These are phyloP conservation scores for Chiroxiphia lanceolata DNA, from an alignment of 2,797 vertebrate genomes.

Conservation along the genomic window DNA sequence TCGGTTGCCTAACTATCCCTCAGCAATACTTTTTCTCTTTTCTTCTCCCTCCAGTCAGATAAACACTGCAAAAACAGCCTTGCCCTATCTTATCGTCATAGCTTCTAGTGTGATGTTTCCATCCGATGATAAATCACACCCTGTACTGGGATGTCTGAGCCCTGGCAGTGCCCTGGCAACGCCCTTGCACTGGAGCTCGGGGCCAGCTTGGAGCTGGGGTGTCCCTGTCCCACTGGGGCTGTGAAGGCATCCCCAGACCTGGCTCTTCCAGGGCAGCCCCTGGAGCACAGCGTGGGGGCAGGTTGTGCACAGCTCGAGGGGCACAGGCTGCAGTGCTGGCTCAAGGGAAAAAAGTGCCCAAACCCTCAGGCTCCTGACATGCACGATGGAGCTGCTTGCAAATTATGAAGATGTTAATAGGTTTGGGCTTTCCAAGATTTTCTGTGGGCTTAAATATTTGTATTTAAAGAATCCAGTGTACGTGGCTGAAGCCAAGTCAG, in stretches of 20 bases:
- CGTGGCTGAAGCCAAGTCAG: background rate
- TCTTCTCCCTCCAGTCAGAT: background rate
- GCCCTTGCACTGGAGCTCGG: accelerated
- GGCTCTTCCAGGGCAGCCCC: background rate
- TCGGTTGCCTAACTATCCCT: background rate
- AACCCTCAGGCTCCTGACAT: background rate
- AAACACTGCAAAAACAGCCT: background rate
- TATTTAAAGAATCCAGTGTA: background rate
- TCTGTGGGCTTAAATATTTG: background rate
- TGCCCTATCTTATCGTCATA: background rate
- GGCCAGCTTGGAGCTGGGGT: background rate
- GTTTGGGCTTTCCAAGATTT: background rate
- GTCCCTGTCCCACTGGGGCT: background rate
- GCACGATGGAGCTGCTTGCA: background rate
- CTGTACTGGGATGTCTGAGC: no score
- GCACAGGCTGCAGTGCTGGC: background rate
- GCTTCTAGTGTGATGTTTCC: background rate
- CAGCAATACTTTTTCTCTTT: background rate
- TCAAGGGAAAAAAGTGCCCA: background rate
- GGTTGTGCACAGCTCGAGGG: background rate
- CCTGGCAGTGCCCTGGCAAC: background rate
- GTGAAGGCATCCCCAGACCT: background rate
- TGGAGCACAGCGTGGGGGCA: background rate
- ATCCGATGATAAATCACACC: background rate
- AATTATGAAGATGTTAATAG: background rate